phyloP scores from a whole-genome alignment of 2,797 vertebrate species.

The Leuciscus waleckii region DNA sequence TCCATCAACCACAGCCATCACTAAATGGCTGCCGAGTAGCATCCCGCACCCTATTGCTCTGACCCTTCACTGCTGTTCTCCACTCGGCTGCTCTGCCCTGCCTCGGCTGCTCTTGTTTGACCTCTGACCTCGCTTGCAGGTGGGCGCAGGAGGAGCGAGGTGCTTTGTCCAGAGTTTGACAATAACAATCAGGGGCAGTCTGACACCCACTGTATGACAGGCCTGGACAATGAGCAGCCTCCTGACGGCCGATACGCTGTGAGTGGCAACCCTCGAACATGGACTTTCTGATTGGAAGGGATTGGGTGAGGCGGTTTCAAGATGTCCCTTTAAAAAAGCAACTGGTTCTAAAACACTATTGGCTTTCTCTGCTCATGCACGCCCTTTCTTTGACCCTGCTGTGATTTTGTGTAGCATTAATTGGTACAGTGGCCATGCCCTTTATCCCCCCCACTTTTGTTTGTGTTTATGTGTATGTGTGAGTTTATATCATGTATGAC shows the following conservation, averaged over 20 bases:
- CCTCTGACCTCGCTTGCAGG: conserved; percentile 97
- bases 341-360: conserved; percentile 37
- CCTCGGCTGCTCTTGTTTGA: conserved; percentile 87
- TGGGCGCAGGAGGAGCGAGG: conserved; percentile 88
- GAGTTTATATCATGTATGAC: conserved; percentile 35
- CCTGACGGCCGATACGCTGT: conserved; percentile 96
- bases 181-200: conserved; percentile 98
- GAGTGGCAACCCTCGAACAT: conserved; percentile 95
- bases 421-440: conserved; percentile 50
- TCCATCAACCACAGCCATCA: conserved; percentile 35
- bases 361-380: conserved; percentile 41
- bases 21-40: conserved; percentile 33
- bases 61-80: conserved; percentile 21
- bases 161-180: conserved; percentile 95
- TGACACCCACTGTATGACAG: conserved; percentile 91
- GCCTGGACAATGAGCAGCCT: conserved; percentile 99
- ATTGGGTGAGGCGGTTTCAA: conserved; percentile 36
- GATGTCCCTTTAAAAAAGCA: conserved; percentile 42
- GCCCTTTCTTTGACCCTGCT: conserved; percentile 31
- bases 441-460: conserved; percentile 13
- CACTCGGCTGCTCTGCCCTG: conserved; percentile 63
- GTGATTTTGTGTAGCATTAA: conserved; percentile 36
- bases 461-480: conserved; percentile 46
- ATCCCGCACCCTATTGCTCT: conserved; percentile 46
- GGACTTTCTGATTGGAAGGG: conserved; percentile 74